Evolutionary conservation across 2,888 invertebrate genomes (phyloP).

Genomic region (Agrochola macilenta): DNA sequence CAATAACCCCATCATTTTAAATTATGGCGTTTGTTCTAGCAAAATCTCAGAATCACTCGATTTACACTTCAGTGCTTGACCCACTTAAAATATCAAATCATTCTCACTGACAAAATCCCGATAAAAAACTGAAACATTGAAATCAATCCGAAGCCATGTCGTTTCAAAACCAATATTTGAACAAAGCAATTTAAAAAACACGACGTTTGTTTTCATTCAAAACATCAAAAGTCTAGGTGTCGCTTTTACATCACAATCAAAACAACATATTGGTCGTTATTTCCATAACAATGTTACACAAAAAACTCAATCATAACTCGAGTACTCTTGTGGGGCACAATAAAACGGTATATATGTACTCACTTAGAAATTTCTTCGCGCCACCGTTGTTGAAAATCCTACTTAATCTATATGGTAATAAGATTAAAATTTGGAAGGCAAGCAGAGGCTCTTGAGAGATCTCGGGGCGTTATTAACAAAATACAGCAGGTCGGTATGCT

Average conservation of each 20-base stretch:
- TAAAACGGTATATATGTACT: slow-evolving; percentile 63
- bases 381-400: slow-evolving; percentile 50
- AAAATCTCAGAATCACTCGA: background rate
- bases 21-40: background rate
- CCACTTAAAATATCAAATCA: background rate
- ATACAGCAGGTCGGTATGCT: slow-evolving; percentile 76
- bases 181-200: slow-evolving; percentile 22
- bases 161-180: background rate
- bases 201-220: slow-evolving; percentile 12
- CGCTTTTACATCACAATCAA: slow-evolving; percentile 49
- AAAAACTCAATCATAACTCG: slow-evolving; percentile 70
- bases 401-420: slow-evolving; percentile 65
- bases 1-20: no score
- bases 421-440: slow-evolving; percentile 62
- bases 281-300: slow-evolving; percentile 61
- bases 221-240: slow-evolving; percentile 46
- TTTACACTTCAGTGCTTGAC: background rate
- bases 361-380: slow-evolving; percentile 56
- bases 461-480: slow-evolving; percentile 74
- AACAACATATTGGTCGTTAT: slow-evolving; percentile 62
- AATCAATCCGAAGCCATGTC: background rate
- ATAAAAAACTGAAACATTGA: slow-evolving; percentile 3
- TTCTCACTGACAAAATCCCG: background rate
- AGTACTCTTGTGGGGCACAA: slow-evolving; percentile 62
- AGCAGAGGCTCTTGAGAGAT: slow-evolving; percentile 57